phyloP scores from a whole-genome alignment of 2,888 invertebrate species.

The Volucella bombylans region DNA sequence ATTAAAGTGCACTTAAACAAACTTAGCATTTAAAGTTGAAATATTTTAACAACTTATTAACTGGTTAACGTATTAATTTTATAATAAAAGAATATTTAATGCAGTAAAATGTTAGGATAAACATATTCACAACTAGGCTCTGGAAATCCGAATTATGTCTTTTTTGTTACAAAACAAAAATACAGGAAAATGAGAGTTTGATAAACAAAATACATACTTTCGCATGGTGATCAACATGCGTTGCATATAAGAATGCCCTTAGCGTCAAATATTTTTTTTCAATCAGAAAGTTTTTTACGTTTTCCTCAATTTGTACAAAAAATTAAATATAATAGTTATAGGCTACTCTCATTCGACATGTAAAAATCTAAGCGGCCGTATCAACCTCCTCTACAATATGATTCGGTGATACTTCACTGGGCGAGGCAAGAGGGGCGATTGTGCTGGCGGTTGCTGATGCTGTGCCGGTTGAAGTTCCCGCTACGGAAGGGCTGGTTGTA shows the following conservation, averaged over 20 bases:
- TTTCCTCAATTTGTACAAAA: constrained; percentile 66
- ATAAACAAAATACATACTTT: constrained; percentile 51
- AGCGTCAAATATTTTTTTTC: constrained; percentile 34
- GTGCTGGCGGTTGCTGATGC: constrained; percentile 71
- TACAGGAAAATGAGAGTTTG: constrained; percentile 67
- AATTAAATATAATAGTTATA: constrained; percentile 50
- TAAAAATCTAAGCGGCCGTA: constrained; percentile 80
- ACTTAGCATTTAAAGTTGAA: constrained; percentile 43
- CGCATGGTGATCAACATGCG: constrained; percentile 57
- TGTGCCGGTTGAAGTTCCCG: constrained; percentile 63
- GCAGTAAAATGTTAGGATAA: constrained; percentile 63
- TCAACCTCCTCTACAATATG: constrained; percentile 82
- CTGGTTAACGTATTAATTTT: constrained; percentile 38
- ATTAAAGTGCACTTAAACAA: constrained; percentile 66
- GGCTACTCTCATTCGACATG: constrained; percentile 36
- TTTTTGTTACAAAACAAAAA: constrained; percentile 49
- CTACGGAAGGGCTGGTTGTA: constrained; percentile 62
- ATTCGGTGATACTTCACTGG: constrained; percentile 81
- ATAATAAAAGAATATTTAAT: constrained; percentile 37
- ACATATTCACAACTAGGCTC: constrained; percentile 66
- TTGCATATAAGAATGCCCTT: constrained; percentile 23
- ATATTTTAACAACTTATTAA: constrained; percentile 55
- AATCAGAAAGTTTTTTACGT: constrained; percentile 47
- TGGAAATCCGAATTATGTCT: constrained; percentile 61
- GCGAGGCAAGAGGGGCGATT: constrained; percentile 76